These are phyloP conservation scores for Paralichthys olivaceus DNA, from an alignment of 2,113 vertebrate species.

Conservation along the genomic window DNA sequence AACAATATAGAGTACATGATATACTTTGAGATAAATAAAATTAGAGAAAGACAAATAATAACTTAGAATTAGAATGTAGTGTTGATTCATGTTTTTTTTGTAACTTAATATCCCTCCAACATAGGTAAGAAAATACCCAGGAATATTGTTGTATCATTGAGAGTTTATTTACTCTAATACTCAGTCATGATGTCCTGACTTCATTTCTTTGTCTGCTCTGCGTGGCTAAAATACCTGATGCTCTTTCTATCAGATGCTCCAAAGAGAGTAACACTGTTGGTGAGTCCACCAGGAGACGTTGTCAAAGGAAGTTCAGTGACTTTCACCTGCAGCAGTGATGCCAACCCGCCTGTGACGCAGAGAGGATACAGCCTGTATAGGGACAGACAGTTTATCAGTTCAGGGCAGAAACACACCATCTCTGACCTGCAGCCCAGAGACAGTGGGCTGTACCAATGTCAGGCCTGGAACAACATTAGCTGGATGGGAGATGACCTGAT, in stretches of 20 bases:
- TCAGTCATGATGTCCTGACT: neutral
- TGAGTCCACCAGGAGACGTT: slow-evolving; percentile 28
- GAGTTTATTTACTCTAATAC: too few species aligned
- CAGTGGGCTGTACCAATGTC: slow-evolving; percentile 62
- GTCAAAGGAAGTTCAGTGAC: slow-evolving; percentile 28
- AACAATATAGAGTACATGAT: too few species aligned
- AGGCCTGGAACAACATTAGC: slow-evolving; percentile 53
- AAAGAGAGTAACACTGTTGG: slow-evolving; percentile 26
- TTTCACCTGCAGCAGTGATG: slow-evolving; percentile 58
- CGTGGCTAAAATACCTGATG: neutral
- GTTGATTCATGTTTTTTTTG: too few species aligned
- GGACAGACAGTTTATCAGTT: slow-evolving; percentile 29
- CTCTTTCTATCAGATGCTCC: slow-evolving; percentile 55
- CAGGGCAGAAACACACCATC: slow-evolving; percentile 32
- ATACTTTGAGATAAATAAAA: too few species aligned
- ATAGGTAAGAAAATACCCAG: too few species aligned
- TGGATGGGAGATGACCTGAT: slow-evolving; percentile 14
- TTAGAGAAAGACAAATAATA: too few species aligned
- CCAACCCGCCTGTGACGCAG: slow-evolving; percentile 52
- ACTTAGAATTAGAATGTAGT: too few species aligned
- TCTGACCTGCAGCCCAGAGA: slow-evolving; percentile 46
- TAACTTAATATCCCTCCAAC: too few species aligned
- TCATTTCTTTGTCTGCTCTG: neutral
- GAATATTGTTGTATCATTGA: too few species aligned
- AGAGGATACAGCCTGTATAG: slow-evolving; percentile 50